Conservation (phyloP, 2,797 vertebrate genomes). For the Gephyroberyx darwinii region DNA sequence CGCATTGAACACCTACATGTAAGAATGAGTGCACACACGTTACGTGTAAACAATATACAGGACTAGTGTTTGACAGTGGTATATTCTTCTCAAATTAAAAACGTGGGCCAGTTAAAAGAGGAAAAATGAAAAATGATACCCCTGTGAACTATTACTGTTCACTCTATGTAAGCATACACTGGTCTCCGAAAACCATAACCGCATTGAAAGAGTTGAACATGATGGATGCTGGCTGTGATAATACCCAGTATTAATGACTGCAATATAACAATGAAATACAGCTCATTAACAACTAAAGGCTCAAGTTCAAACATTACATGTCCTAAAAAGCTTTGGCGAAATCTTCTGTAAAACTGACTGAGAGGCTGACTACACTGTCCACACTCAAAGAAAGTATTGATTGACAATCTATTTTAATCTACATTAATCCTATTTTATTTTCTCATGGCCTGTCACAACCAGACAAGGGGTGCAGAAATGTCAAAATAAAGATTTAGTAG, state of each 20-base stretch:
- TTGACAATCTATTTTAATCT: background rate
- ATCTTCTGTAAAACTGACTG: background rate
- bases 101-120: background rate
- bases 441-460: background rate
- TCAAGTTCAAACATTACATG: background rate
- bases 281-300: background rate
- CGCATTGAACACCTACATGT: conserved; percentile 5
- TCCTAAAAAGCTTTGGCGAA: background rate
- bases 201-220: background rate
- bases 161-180: too few relatives aligned
- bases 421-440: background rate
- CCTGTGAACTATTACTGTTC: background rate
- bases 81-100: background rate
- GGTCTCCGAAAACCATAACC: background rate
- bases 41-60: background rate
- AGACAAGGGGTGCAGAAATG: background rate
- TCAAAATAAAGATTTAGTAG: background rate
- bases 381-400: background rate
- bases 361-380: background rate
- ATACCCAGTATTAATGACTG: background rate
- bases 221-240: background rate
- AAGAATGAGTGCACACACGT: background rate
- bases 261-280: background rate
- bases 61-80: background rate
- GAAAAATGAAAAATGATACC: background rate